phyloP scores from a whole-genome alignment of 2,113 vertebrate genomes.

The Malaclemys terrapin region DNA sequence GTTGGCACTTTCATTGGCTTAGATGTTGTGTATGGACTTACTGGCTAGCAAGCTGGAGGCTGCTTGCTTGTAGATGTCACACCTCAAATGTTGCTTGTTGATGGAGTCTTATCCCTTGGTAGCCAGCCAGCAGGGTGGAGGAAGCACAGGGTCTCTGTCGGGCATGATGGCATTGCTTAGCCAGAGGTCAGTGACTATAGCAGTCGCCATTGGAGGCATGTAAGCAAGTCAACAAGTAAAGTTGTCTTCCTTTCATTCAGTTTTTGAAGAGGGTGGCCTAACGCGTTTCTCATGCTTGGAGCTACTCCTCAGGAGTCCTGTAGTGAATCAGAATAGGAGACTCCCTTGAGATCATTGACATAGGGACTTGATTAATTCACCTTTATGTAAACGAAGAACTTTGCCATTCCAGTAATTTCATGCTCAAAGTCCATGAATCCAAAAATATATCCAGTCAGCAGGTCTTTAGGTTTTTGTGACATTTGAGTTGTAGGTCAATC shows the following conservation, averaged over 20 bases:
- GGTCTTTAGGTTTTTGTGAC: not conserved
- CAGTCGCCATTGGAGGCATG: not conserved
- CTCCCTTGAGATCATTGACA: not conserved
- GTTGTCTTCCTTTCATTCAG: not conserved
- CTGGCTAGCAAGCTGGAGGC: not conserved
- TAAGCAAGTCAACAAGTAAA: not conserved
- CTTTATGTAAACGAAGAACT: not conserved
- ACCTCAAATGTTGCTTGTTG: not conserved
- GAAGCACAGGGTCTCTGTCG: not conserved
- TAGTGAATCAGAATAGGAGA: not conserved
- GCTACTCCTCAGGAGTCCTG: not conserved
- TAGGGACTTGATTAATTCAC: not conserved
- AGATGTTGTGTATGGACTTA: not conserved
- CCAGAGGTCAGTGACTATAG: not conserved
- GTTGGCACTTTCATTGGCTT: not conserved
- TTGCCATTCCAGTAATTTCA: not conserved
- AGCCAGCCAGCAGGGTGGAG: not conserved
- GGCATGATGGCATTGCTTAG: not conserved
- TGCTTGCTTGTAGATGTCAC: not conserved
- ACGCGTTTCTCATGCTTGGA: not conserved
- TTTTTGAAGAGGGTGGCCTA: not conserved
- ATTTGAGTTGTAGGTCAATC: not conserved
- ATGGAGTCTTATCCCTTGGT: not conserved
- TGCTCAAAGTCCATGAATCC: not conserved
- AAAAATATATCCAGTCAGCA: not conserved